phyloP scores from a whole-genome alignment of 2,797 vertebrate genomes.

The Apogon hyalosoma region DNA sequence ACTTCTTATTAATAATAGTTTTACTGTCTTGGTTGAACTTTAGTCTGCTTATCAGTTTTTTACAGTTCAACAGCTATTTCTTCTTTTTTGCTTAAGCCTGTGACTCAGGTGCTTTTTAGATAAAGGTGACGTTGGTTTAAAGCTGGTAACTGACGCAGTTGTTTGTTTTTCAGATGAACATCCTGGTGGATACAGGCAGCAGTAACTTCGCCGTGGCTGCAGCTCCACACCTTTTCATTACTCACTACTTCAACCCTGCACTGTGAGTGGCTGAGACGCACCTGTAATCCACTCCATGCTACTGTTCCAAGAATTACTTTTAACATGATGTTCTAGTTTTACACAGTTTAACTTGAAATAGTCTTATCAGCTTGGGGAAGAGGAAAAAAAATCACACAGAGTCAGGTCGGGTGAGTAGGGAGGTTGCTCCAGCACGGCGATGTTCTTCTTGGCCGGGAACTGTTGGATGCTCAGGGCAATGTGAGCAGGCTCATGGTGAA shows the following conservation, averaged over 20 bases:
- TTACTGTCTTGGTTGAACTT: slow-evolving; percentile 1
- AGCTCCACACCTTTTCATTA: slow-evolving; percentile 86
- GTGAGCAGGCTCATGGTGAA: too few relatives aligned
- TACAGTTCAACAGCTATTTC: neutral
- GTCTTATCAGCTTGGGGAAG: too few relatives aligned
- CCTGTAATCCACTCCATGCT: neutral
- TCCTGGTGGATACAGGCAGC: slow-evolving; percentile 98
- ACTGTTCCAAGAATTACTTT: neutral
- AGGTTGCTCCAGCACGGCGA: too few relatives aligned
- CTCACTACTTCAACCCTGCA: slow-evolving; percentile 86
- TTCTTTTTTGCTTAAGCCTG: neutral
- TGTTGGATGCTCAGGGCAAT: too few relatives aligned
- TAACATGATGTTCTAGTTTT: neutral
- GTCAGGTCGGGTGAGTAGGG: too few relatives aligned
- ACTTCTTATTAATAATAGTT: neutral
- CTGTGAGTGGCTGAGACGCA: slow-evolving; percentile 83
- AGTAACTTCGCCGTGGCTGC: slow-evolving; percentile 98
- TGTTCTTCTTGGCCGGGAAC: too few relatives aligned
- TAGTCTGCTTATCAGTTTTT: neutral
- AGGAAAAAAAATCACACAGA: too few relatives aligned
- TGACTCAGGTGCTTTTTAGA: slow-evolving; percentile 6
- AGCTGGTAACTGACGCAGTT: slow-evolving; percentile 1
- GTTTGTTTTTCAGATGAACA: slow-evolving; percentile 90
- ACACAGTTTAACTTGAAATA: too few relatives aligned
- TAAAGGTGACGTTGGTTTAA: neutral